phyloP scores from a whole-genome alignment of 1,140 invertebrate genomes.

The Brachionus manjavacas region DNA sequence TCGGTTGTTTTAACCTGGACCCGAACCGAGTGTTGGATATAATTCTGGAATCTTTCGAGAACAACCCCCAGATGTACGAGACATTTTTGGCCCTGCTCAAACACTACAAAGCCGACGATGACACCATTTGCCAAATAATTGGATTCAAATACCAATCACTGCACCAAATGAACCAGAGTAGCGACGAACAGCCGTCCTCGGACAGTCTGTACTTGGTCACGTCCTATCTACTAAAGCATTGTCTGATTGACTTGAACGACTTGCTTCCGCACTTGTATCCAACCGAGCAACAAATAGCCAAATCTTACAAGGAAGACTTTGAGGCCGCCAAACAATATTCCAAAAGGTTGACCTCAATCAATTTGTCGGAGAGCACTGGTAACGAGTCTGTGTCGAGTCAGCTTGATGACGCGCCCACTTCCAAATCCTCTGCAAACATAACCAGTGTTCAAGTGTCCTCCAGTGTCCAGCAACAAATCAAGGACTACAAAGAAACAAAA shows the following conservation, averaged over 20 bases:
- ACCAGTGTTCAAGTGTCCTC: background rate
- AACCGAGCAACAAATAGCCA: slow-evolving; percentile 72
- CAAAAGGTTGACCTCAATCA: slow-evolving; percentile 49
- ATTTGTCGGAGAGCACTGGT: background rate
- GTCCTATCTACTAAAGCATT: slow-evolving; percentile 79
- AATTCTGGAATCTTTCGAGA: slow-evolving; percentile 92
- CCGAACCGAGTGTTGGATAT: slow-evolving; percentile 95
- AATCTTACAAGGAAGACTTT: slow-evolving; percentile 74
- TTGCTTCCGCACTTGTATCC: slow-evolving; percentile 87
- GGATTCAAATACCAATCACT: slow-evolving; percentile 86
- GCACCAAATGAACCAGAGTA: slow-evolving; percentile 57
- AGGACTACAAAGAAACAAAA: slow-evolving; percentile 4
- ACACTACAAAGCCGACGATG: slow-evolving; percentile 69
- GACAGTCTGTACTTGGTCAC: slow-evolving; percentile 78
- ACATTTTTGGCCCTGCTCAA: slow-evolving; percentile 78
- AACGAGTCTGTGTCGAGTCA: background rate
- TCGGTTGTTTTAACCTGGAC: slow-evolving; percentile 94
- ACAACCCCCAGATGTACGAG: slow-evolving; percentile 52
- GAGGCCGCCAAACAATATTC: slow-evolving; percentile 80
- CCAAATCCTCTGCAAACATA: background rate
- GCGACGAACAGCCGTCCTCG: slow-evolving; percentile 61
- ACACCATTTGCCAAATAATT: slow-evolving; percentile 83
- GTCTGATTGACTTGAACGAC: slow-evolving; percentile 76
- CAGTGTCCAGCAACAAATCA: slow-evolving; percentile 16
- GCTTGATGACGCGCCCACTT: background rate